Conservation (phyloP, 2,797 vertebrate species). For the Halcyon badia region DNA sequence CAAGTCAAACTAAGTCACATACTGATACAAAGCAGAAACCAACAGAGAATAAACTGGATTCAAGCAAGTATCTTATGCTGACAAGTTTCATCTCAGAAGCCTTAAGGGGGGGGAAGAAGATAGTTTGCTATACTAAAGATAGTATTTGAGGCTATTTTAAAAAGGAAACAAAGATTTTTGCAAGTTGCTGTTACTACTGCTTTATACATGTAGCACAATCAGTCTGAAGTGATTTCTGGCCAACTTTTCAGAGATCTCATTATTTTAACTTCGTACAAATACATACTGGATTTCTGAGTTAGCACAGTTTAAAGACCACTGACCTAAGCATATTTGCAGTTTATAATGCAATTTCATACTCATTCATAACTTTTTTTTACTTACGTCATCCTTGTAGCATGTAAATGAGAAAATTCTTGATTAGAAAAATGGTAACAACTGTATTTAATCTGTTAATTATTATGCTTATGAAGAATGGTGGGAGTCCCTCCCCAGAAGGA, state of each 20-base stretch:
- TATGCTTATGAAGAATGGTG: not conserved
- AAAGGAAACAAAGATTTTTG: not conserved
- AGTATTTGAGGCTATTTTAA: not conserved
- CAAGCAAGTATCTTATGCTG: not conserved
- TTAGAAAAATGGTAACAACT: conserved; percentile 40
- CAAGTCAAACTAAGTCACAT: not conserved
- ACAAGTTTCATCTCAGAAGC: not conserved
- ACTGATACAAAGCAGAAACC: not conserved
- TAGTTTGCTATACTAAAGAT: not conserved
- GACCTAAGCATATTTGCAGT: conserved; percentile 23
- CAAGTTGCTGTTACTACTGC: not conserved
- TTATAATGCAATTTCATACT: conserved; percentile 34
- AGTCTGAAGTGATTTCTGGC: not conserved
- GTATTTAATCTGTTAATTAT: not conserved
- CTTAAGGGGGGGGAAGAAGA: not conserved
- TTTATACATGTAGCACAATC: not conserved
- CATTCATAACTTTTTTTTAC: conserved; percentile 44
- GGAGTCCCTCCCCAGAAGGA: not conserved
- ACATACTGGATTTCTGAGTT: not conserved
- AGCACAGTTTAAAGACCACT: not conserved
- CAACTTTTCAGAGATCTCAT: not conserved
- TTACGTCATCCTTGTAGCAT: conserved; percentile 86
- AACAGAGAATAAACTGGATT: not conserved
- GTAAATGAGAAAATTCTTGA: conserved; percentile 72
- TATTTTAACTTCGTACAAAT: not conserved